Conservation (phyloP, 2,113 vertebrate genomes). For the Bettongia penicillata region DNA sequence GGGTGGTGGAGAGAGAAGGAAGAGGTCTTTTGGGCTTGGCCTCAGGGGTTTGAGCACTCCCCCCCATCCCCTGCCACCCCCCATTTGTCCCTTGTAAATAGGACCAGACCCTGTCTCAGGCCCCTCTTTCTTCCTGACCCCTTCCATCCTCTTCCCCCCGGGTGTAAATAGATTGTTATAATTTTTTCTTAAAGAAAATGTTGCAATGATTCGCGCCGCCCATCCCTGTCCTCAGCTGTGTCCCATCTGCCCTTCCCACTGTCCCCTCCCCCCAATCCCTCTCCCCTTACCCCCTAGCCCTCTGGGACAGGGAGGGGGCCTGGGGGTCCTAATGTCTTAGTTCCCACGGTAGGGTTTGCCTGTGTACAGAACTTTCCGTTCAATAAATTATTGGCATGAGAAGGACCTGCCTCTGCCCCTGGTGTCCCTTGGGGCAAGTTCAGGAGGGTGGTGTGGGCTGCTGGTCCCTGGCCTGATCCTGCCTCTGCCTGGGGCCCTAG, state of each 20-base stretch:
- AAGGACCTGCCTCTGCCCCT: slow-evolving; percentile 63
- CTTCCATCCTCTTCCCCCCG: slow-evolving; percentile 26
- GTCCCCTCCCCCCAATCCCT: slow-evolving; percentile 38
- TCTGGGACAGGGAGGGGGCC: slow-evolving; percentile 45
- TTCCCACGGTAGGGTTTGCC: slow-evolving; percentile 83
- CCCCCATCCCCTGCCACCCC: slow-evolving; percentile 47
- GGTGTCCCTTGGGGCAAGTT: slow-evolving; percentile 23
- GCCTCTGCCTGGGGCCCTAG: no score
- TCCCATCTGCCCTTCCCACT: slow-evolving; percentile 38
- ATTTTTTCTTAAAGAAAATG: slow-evolving; percentile 82
- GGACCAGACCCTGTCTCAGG: slow-evolving; percentile 65
- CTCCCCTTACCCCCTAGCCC: slow-evolving; percentile 36
- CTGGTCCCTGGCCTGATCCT: neutral
- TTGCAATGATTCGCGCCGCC: slow-evolving; percentile 69
- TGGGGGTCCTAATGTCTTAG: slow-evolving; percentile 74
- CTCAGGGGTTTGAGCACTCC: slow-evolving; percentile 46
- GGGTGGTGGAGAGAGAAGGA: slow-evolving; percentile 70
- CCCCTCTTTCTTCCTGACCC: neutral
- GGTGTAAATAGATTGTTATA: slow-evolving; percentile 82
- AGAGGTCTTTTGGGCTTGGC: slow-evolving; percentile 58
- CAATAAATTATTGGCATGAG: slow-evolving; percentile 88
- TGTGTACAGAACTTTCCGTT: slow-evolving; percentile 84
- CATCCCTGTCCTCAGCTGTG: slow-evolving; percentile 59
- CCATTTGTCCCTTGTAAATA: slow-evolving; percentile 74
- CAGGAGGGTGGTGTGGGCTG: neutral